Evolutionary conservation across 1,140 invertebrate species (phyloP).

Genomic region (Hormaphis cornu): DNA sequence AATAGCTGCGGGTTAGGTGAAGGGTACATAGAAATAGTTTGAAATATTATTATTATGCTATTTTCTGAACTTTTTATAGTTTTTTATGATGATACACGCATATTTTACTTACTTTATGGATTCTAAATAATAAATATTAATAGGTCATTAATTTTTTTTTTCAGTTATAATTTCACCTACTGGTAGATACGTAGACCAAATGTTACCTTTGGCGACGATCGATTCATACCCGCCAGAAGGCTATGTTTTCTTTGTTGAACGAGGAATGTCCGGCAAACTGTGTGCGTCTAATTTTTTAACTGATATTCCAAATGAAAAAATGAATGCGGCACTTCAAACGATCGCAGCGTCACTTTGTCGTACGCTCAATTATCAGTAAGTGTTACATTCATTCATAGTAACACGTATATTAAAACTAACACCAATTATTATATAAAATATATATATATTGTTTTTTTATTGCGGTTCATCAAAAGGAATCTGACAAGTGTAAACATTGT

Average conservation of each 20-base stretch:
- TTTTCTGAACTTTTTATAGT: too few relatives aligned
- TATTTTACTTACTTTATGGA: too few relatives aligned
- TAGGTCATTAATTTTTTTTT: too few relatives aligned
- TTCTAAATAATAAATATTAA: too few relatives aligned
- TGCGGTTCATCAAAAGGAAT: neutral
- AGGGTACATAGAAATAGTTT: too few relatives aligned
- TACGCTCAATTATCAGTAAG: constrained; percentile 63
- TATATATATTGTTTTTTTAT: neutral
- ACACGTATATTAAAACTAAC: too few relatives aligned
- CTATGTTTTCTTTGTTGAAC: constrained; percentile 72
- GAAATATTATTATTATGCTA: too few relatives aligned
- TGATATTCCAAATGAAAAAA: constrained; percentile 46
- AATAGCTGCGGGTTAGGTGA: too few relatives aligned
- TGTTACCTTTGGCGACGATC: constrained; percentile 49
- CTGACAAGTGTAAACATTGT: constrained; percentile 5
- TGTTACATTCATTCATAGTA: constrained; percentile 7
- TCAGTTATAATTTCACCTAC: constrained; percentile 65
- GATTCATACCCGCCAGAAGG: constrained; percentile 59
- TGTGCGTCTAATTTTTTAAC: constrained; percentile 53
- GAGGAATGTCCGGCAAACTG: constrained; percentile 66
- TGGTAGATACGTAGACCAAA: constrained; percentile 49
- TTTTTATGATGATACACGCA: too few relatives aligned
- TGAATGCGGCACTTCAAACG: constrained; percentile 50
- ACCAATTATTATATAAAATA: neutral
- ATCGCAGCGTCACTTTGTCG: constrained; percentile 68